Conservation (phyloP, 2,113 vertebrate genomes). For the Zosterops pallidus region DNA sequence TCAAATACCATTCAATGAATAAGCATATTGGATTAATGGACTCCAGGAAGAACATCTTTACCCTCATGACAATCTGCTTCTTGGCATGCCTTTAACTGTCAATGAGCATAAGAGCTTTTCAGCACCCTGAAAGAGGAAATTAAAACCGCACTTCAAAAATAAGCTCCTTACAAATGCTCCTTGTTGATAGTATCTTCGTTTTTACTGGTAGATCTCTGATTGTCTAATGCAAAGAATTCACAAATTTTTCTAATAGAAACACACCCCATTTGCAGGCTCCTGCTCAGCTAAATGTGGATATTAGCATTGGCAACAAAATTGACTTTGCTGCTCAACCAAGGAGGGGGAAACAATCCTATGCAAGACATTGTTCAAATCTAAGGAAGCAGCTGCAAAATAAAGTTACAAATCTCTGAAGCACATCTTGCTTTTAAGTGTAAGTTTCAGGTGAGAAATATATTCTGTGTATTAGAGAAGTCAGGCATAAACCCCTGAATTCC, state of each 20-base stretch:
- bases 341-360: background rate
- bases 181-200: background rate
- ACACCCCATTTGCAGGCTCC: background rate
- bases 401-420: background rate
- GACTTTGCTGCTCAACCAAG: background rate
- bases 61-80: background rate
- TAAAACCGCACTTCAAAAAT: background rate
- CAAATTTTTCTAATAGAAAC: background rate
- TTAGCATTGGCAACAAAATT: background rate
- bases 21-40: background rate
- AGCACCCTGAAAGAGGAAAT: background rate
- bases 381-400: background rate
- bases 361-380: background rate
- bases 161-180: background rate
- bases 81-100: background rate
- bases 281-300: background rate
- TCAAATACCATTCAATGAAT: background rate
- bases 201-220: background rate
- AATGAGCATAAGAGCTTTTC: background rate
- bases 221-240: background rate
- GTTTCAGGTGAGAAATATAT: background rate
- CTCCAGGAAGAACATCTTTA: background rate
- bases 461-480: background rate
- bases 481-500: fast-evolving
- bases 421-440: background rate